phyloP scores from a whole-genome alignment of 2,888 invertebrate genomes.

The Unio delphinus region DNA sequence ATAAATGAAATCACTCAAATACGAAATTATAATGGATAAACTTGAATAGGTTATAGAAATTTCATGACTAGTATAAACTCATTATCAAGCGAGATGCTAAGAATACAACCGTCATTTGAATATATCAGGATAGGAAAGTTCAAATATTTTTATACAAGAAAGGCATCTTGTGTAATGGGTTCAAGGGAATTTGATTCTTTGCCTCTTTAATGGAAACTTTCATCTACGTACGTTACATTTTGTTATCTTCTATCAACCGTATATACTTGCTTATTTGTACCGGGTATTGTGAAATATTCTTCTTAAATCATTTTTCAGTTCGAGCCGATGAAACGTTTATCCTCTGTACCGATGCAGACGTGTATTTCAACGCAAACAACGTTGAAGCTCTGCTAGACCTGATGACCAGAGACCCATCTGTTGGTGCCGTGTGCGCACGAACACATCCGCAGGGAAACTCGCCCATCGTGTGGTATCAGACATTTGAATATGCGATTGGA shows the following conservation, averaged over 20 bases:
- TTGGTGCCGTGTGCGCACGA: conserved; percentile 68
- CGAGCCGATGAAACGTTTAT: conserved; percentile 57
- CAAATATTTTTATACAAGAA: too few species aligned
- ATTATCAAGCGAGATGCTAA: too few species aligned
- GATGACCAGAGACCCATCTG: conserved; percentile 59
- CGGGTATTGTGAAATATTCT: not conserved
- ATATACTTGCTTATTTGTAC: not conserved
- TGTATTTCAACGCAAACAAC: conserved; percentile 60
- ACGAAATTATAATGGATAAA: too few species aligned
- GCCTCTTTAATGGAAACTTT: too few species aligned
- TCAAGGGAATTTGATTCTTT: too few species aligned
- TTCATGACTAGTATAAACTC: too few species aligned
- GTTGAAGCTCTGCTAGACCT: conserved; percentile 66
- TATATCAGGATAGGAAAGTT: too few species aligned
- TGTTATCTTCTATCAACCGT: not conserved
- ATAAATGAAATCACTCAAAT: too few species aligned
- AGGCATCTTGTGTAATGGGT: too few species aligned
- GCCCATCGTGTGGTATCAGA: conserved; percentile 65
- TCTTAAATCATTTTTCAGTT: conserved; percentile 7
- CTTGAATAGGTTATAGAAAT: too few species aligned
- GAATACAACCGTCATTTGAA: too few species aligned
- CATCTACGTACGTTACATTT: too few species aligned
- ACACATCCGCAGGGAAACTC: conserved; percentile 65
- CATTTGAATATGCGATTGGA: conserved; percentile 66
- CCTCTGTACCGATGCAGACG: conserved; percentile 66